Conservation (phyloP, 2,797 vertebrate species). For the Pachyuromys duprasi region DNA sequence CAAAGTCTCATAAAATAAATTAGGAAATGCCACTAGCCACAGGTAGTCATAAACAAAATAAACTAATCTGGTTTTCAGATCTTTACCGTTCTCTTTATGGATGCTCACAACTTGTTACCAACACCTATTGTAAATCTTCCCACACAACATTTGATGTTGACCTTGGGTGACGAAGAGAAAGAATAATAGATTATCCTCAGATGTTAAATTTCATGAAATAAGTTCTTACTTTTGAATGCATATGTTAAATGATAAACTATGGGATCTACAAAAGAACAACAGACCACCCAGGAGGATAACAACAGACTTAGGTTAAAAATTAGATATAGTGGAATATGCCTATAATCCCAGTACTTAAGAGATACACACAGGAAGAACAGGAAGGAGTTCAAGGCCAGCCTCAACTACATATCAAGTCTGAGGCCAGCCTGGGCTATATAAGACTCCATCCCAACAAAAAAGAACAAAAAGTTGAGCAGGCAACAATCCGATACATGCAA, state of each 20-base stretch:
- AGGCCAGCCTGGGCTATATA: neutral
- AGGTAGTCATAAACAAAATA: neutral
- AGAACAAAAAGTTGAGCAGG: neutral
- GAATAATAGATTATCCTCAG: neutral
- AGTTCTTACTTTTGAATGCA: slow-evolving; percentile 17
- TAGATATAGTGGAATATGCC: no score
- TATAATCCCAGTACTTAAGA: neutral
- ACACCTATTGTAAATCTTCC: neutral
- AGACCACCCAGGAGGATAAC: neutral
- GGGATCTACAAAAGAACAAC: neutral
- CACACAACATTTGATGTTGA: neutral
- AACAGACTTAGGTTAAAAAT: neutral
- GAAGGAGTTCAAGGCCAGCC: neutral
- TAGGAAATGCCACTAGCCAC: neutral
- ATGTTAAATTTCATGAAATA: neutral
- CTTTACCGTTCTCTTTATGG: neutral
- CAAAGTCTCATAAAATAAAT: slow-evolving; percentile 16
- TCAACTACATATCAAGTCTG: neutral
- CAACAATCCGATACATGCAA: neutral
- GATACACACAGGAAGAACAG: neutral
- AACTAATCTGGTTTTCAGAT: slow-evolving; percentile 56
- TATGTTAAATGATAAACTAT: neutral
- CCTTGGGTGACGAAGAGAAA: neutral
- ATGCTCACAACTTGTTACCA: neutral
- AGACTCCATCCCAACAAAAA: neutral